Base-by-base conservation (phyloP, 2,797 vertebrate species). In the Uromys caudimaculatus region DNA sequence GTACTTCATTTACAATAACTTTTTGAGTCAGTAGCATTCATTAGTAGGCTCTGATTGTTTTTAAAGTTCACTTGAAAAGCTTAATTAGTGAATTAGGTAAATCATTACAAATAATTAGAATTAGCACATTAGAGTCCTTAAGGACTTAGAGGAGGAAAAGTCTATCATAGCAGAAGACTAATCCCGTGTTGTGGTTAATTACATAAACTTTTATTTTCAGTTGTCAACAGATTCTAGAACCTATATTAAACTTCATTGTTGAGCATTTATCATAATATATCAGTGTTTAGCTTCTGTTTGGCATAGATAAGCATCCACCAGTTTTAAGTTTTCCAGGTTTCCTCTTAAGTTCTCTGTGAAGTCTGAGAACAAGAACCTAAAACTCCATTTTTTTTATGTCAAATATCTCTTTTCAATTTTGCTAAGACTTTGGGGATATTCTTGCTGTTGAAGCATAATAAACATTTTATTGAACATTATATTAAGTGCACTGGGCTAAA, bases 81-180 rank as follows among this genome's bases (percentile, higher is more conserved):
- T 79, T 76, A 69, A 50, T 89, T 87, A 94, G 3, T 32, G 89
- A 79, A 88, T 89, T 77, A 89, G 52, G 8, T 89, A 79, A 97
- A 79, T 71, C n/a, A 64, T 76, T 92, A 89, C 52, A 85, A 69
- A 83, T 8, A 24, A 83, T 84, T 89, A 84, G 13, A 54, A 69
- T 75, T 88, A 16, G 44, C 54, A 14, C 54, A 58, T 64, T 88
- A 86, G 47, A 64, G 77, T 91, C 7, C 13, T 89, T 81, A 62
- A 52, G 24, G 13, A 64, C 88, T 89, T 78, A 64, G n/a, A 12
- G 64, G 44, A 89, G 38, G 41, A 84, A 86, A 85, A 56, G 41
- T 67, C 0, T 64, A n/a, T 81, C 3, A 10, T 60, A 64, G 23
- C 54, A 71, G 54, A 93, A 95, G 35, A n/a, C 8, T 75, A 67